Conservation (phyloP, 2,113 vertebrate genomes). For the Uropsilus gracilis region DNA sequence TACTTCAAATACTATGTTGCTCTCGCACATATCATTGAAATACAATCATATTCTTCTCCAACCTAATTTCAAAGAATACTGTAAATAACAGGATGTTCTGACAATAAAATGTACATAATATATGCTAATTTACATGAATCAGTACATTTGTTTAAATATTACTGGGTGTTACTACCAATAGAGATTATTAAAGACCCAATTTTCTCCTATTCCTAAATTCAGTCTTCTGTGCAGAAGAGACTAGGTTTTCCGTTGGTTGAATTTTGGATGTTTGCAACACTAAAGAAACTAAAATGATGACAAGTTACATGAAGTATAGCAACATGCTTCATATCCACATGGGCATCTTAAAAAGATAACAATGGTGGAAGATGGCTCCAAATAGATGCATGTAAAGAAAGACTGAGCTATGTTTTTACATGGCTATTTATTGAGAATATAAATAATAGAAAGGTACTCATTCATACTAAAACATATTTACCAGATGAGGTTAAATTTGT, state of each 20-base stretch:
- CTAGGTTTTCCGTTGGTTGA: not conserved
- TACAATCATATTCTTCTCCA: conserved; percentile 54
- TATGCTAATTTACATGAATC: conserved; percentile 41
- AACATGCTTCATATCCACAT: not conserved
- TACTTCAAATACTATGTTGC: conserved; percentile 19
- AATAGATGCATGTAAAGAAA: not conserved
- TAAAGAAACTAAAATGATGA: not conserved
- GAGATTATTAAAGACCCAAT: not conserved
- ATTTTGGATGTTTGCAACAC: not conserved
- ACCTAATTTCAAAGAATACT: not conserved
- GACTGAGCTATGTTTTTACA: conserved; percentile 9
- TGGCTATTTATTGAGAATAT: conserved; percentile 32
- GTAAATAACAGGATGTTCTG: conserved; percentile 38
- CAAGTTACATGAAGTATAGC: conserved; percentile 22
- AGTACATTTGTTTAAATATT: conserved; percentile 31
- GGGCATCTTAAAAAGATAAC: not conserved
- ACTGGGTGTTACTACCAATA: not conserved
- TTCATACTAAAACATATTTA: conserved; percentile 3
- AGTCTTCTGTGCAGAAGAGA: not conserved
- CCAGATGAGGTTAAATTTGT: not conserved
- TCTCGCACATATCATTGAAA: conserved; percentile 46
- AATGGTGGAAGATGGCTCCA: not conserved
- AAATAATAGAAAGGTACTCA: not conserved
- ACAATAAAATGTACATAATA: conserved; percentile 22
- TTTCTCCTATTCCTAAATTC: not conserved